Percentiles rank a stretch among this genome's conserved stretches.
Evolutionary conservation across 2,888 invertebrate genomes (phyloP).

Genomic region (Thalpophila matura): DNA sequence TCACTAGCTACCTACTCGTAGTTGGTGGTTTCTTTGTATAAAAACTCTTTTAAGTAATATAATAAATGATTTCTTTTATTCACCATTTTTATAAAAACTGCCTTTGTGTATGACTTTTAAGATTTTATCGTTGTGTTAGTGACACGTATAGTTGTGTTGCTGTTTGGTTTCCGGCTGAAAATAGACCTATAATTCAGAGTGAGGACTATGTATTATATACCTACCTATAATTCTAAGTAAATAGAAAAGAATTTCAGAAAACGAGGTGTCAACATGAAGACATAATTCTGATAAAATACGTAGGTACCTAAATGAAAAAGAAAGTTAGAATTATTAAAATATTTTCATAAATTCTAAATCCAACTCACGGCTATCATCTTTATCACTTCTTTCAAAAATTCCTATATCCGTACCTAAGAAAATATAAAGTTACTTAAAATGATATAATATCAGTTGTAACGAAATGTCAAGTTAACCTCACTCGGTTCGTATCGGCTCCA

Average conservation of each 20-base stretch:
- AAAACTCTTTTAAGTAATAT: conserved; percentile 66
- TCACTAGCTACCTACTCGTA: conserved; percentile 61
- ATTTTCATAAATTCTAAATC: too few relatives aligned
- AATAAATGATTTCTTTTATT: conserved; percentile 68
- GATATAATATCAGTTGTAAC: conserved; percentile 54
- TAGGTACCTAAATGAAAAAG: too few relatives aligned
- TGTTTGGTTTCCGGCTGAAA: conserved; percentile 1
- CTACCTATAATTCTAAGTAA: too few relatives aligned
- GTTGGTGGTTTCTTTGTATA: conserved; percentile 64
- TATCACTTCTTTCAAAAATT: too few relatives aligned
- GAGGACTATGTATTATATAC: too few relatives aligned
- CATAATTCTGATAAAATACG: too few relatives aligned
- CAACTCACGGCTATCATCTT: too few relatives aligned
- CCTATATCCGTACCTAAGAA: too few relatives aligned
- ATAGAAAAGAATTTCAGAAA: neutral
- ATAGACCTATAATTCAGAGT: neutral
- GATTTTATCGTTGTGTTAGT: conserved; percentile 32
- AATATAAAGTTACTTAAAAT: conserved; percentile 47
- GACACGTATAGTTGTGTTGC: neutral
- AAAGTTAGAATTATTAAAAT: too few relatives aligned
- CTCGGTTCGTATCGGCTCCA: conserved; percentile 62
- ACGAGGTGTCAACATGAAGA: too few relatives aligned
- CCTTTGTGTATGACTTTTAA: conserved; percentile 39
- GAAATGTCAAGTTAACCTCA: conserved; percentile 59
- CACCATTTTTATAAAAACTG: conserved; percentile 42